Conservation (phyloP, 2,113 vertebrate species). For the Upupa epops region DNA sequence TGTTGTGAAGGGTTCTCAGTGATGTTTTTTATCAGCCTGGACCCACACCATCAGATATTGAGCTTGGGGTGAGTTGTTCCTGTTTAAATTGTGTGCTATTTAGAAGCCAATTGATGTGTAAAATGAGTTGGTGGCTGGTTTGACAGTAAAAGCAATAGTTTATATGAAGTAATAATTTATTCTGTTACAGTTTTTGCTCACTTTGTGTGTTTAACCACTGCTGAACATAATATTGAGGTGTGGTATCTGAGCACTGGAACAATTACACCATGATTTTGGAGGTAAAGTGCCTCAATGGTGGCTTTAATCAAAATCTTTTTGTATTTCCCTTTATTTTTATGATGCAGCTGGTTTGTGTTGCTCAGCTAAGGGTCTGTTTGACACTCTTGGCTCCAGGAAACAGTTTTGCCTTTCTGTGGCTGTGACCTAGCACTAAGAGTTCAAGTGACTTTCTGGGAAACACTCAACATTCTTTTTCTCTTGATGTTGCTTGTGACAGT, state of each 20-base stretch:
- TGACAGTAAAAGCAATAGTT: background rate
- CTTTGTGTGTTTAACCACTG: background rate
- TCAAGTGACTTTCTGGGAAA: background rate
- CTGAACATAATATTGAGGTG: background rate
- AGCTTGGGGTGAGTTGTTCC: background rate
- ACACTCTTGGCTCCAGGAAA: accelerated
- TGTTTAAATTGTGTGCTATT: background rate
- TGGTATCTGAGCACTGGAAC: background rate
- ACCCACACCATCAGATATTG: background rate
- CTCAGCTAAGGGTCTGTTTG: background rate
- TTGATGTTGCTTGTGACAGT: background rate
- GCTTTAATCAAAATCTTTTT: background rate
- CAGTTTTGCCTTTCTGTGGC: background rate
- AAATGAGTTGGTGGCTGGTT: background rate
- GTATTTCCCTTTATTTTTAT: background rate
- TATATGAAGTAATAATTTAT: background rate
- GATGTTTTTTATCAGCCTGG: background rate
- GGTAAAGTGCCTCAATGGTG: background rate
- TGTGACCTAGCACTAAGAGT: background rate
- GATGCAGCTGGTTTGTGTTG: background rate
- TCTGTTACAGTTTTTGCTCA: background rate
- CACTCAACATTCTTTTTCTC: background rate
- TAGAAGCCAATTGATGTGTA: background rate
- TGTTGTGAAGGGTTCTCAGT: background rate
- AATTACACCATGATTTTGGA: background rate